Conservation (phyloP, 92 coral and sea anemone species). For the Micromussa lordhowensis region DNA sequence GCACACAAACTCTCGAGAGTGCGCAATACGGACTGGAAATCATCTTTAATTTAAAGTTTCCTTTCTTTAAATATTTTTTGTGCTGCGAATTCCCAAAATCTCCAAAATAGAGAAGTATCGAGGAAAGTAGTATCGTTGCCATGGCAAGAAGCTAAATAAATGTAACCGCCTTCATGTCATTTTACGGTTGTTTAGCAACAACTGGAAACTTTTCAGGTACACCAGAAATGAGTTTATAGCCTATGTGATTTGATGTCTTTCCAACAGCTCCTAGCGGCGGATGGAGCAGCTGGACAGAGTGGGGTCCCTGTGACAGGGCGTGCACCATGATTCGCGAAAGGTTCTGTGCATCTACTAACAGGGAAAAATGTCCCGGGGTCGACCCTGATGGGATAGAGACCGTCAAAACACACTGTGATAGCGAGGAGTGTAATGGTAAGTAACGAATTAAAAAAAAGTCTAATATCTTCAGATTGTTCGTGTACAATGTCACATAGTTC, state of each 20-base stretch:
- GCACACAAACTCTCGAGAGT: too few relatives aligned
- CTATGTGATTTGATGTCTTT: not conserved
- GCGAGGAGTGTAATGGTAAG: constrained; percentile 83
- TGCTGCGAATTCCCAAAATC: not conserved
- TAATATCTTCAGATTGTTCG: not conserved
- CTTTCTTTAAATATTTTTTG: too few relatives aligned
- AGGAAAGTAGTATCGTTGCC: not conserved
- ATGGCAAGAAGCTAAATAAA: not conserved
- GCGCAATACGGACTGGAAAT: too few relatives aligned
- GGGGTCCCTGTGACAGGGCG: constrained; percentile 77
- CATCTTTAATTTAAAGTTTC: too few relatives aligned
- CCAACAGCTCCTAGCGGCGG: constrained; percentile 46
- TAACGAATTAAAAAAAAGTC: not conserved
- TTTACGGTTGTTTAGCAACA: not conserved
- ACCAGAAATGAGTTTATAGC: not conserved
- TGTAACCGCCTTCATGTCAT: not conserved
- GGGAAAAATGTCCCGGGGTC: constrained; percentile 63
- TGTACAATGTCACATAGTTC: not conserved
- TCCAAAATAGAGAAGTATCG: too few relatives aligned
- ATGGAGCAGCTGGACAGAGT: constrained; percentile 78
- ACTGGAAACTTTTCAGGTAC: not conserved
- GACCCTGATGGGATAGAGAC: constrained; percentile 67
- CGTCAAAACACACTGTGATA: constrained; percentile 43
- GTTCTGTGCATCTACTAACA: constrained; percentile 63
- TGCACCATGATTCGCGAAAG: constrained; percentile 74